Evolutionary conservation across 1,140 invertebrate species (phyloP), one percentile per base, ranked within the genome.

Genomic region (Platyura marginata): DNA sequence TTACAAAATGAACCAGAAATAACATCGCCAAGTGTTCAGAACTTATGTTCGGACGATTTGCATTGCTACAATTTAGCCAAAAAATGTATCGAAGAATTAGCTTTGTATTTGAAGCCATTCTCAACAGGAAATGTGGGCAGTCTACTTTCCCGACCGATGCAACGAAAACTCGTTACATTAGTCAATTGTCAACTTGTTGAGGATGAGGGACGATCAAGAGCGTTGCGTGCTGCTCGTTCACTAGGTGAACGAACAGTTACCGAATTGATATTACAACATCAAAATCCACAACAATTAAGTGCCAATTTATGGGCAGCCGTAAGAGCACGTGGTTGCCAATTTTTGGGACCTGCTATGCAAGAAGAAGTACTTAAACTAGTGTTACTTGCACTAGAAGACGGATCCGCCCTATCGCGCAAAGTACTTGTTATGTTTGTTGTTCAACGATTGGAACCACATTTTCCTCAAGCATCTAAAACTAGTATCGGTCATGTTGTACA

Each of bases 401-500:
- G 94, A 4, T 92, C 90, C 3, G 85, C 90, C n/a, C 66, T 98
- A 45, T 96, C 92, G 1, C 70, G 95, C 44, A 98, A 98, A 68
- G 93, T 97, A 20, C 67, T 98, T 47, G 94, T 98, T 33, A 89
- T 98, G 81, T 98, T 96, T 72, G 91, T 98, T 34, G 94, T 98
- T 32, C 91, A 98, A 66, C 74, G 90, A 54, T 66, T 98, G 43
- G 84, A 92, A 59, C 80, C 86, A 29, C 86, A 93, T 61, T 98
- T 95, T 67, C 89, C 93, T 3, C 93, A 97, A 69, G 90, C 93
- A 36, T 96, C 91, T 4, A 98, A 98, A 69, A 98, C 93, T 6
- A 93, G 88, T 55, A 95, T 98, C 55, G 95, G 95, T 2, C 95
- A 98, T 67, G 94, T 98, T 23, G 94, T 98, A 18, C 95, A 98